A percentile compares a stretch with the other conserved stretches of the same genome.
Evolutionary conservation across 2,888 invertebrate genomes (phyloP).

Genomic region (Monopis laevigella): DNA sequence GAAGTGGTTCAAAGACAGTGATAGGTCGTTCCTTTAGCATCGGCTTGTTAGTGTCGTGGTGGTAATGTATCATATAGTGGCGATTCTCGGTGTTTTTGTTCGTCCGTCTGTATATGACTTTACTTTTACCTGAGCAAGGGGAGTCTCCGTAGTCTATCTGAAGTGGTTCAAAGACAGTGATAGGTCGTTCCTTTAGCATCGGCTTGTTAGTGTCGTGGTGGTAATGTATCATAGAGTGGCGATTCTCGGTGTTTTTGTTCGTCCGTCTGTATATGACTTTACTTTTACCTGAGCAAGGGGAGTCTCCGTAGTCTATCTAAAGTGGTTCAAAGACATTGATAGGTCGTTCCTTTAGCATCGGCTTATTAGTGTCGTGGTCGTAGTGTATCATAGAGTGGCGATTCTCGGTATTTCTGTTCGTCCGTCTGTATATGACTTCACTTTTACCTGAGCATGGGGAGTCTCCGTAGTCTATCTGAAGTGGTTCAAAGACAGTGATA

Average conservation of each 20-base stretch:
- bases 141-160: conserved; percentile 56
- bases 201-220: conserved; percentile 52
- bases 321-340: conserved; percentile 55
- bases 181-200: conserved; percentile 48
- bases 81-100: conserved; percentile 52
- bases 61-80: conserved; percentile 62
- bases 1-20: conserved; percentile 55
- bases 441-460: conserved; percentile 28
- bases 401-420: conserved; percentile 48
- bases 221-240: conserved; percentile 63
- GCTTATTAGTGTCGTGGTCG: conserved; percentile 49
- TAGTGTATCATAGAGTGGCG: conserved; percentile 63
- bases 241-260: conserved; percentile 49
- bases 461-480: conserved; percentile 54
- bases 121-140: conserved; percentile 19
- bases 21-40: conserved; percentile 50
- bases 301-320: conserved; percentile 53
- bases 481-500: conserved; percentile 52
- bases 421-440: conserved; percentile 48
- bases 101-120: conserved; percentile 48
- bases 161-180: conserved; percentile 54
- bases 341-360: conserved; percentile 50
- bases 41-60: conserved; percentile 49
- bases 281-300: conserved; percentile 46
- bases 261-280: conserved; percentile 50